phyloP scores from a whole-genome alignment of 2,888 invertebrate species.

The Oligia strigilis region DNA sequence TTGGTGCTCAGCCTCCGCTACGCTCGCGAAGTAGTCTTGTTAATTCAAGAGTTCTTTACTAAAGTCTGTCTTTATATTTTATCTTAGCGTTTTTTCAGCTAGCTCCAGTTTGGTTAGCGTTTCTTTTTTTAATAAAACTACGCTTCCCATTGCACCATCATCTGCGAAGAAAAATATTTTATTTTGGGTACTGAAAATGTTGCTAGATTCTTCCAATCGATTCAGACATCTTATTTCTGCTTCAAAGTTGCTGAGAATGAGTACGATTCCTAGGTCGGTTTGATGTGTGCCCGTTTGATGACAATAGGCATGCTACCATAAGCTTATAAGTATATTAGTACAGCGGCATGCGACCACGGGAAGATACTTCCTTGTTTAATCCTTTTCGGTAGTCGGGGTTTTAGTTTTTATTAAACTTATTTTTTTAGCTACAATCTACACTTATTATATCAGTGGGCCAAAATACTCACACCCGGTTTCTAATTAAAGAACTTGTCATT shows the following conservation, averaged over 20 bases:
- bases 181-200: background rate
- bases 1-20: background rate
- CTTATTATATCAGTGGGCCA: background rate
- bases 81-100: background rate
- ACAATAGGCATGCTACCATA: too few species aligned
- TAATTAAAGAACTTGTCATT: background rate
- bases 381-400: too few species aligned
- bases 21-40: slow-evolving; percentile 12
- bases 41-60: slow-evolving; percentile 33
- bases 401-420: too few species aligned
- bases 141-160: background rate
- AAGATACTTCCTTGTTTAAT: too few species aligned
- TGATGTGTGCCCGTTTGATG: too few species aligned
- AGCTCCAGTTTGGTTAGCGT: background rate
- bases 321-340: too few species aligned
- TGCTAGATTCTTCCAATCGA: background rate
- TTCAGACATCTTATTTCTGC: background rate
- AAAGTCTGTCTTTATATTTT: slow-evolving; percentile 8
- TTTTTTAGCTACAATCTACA: background rate
- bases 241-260: background rate
- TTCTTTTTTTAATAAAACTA: background rate
- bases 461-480: background rate
- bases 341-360: too few species aligned
- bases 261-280: background rate
- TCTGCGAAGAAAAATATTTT: background rate